Evolutionary conservation across 2,797 vertebrate species (phyloP), one percentile per base, ranked within the genome.

Genomic region (Poecilia picta): DNA sequence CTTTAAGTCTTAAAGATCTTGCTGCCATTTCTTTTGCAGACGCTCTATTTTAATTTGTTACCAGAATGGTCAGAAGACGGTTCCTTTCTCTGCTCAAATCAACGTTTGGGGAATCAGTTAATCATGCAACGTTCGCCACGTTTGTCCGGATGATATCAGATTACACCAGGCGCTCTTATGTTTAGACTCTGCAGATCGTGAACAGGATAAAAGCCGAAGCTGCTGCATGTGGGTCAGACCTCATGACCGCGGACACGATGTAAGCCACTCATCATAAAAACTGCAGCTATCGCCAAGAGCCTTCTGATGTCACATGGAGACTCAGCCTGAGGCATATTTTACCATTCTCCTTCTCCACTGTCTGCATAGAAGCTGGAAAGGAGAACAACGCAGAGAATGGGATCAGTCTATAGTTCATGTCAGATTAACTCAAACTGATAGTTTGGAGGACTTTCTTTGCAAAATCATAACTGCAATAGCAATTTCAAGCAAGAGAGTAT

Each of bases 261-360:
- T 87, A 86, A 90, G 87, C 88, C 82, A 79, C 88, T 90, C 88
- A 80, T 90, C 87, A 85, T 75, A 55, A 80, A 18, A 16, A 73
- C 53, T 2, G 66, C 12, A 4, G 59, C 39, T 55, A 1, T 13
- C 16, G 66, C 81, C 81, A 91, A 89, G 76, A 81, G 83, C 49
- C 8, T n/a, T 13, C 10, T 18, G 49, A 49, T 33, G 4, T 36
- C n/a, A 28, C n/a, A 47, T 10, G 71, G 77, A 80, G 72, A 62
- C 33, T 73, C 53, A 2, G 81, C 78, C 75, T 15, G 75, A 71
- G 76, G 83, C 23, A 4, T 36, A 12, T 57, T 68, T 75, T 51
- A 39, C 78, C 74, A 46, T 8, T 49, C 12, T 49, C 41, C 64
- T 28, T 77, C 76, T 83, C 33, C 82, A 51, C 80, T 57, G 39